Conservation (phyloP, 2,113 vertebrate species). For the Cariama cristata region DNA sequence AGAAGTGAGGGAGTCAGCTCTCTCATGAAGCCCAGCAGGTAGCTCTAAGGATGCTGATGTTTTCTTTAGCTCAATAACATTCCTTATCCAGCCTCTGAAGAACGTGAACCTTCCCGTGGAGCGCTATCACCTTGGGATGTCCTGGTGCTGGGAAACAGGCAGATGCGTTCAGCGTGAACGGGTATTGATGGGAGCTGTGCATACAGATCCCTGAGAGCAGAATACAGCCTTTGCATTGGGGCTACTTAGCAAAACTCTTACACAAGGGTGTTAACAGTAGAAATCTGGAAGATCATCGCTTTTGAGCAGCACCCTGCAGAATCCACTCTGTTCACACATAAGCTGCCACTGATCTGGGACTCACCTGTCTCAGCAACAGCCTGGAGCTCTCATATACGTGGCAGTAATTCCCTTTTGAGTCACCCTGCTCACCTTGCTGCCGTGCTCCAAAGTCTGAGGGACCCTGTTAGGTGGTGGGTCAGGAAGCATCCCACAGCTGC, state of each 20-base stretch:
- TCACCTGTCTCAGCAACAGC: background rate
- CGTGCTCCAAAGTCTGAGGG: background rate
- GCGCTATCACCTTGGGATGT: background rate
- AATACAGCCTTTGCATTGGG: background rate
- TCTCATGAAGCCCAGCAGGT: fast-evolving
- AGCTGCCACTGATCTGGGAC: background rate
- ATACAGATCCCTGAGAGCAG: background rate
- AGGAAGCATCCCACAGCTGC: background rate
- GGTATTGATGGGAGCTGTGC: background rate
- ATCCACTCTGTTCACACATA: background rate
- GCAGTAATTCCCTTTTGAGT: background rate
- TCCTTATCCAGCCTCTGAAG: background rate
- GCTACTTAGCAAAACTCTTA: background rate
- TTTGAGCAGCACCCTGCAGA: background rate
- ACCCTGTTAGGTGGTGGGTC: background rate
- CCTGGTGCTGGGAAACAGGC: background rate
- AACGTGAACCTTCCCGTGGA: background rate
- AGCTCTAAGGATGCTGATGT: background rate
- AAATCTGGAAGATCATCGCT: background rate
- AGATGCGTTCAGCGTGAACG: background rate
- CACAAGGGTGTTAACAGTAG: background rate
- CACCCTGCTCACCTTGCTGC: background rate
- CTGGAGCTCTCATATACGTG: background rate
- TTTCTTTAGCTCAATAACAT: background rate
- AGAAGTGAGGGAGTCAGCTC: background rate